phyloP scores from a whole-genome alignment of 2,888 invertebrate genomes.

The Melitaea athalia region DNA sequence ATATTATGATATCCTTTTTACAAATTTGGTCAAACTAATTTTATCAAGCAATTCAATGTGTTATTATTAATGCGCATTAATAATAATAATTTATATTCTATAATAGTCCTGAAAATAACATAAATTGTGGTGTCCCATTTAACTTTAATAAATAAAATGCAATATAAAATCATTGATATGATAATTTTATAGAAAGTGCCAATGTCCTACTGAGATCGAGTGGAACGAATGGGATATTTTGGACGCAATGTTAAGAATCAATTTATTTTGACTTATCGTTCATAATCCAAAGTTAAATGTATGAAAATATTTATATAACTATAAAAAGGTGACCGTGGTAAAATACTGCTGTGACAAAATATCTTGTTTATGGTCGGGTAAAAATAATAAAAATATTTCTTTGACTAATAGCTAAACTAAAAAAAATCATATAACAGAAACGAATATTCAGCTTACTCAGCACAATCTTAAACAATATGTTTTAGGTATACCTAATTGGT shows the following conservation, averaged over 20 bases:
- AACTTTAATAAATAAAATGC: constrained; percentile 37
- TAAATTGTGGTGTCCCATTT: constrained; percentile 45
- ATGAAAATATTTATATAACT: constrained; percentile 1
- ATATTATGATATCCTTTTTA: too few relatives aligned
- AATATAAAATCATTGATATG: constrained; percentile 56
- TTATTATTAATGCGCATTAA: too few relatives aligned
- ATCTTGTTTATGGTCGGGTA: background rate
- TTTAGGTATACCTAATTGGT: too few relatives aligned
- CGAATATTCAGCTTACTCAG: too few relatives aligned
- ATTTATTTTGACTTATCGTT: constrained; percentile 44
- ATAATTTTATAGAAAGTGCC: constrained; percentile 78
- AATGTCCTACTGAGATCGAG: constrained; percentile 72
- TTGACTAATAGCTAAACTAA: too few relatives aligned
- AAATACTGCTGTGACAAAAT: background rate
- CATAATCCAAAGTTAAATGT: background rate
- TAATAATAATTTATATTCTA: background rate
- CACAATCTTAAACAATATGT: too few relatives aligned
- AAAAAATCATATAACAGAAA: too few relatives aligned
- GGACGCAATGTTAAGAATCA: constrained; percentile 16
- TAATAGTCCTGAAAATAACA: constrained; percentile 9
- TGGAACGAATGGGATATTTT: constrained; percentile 71
- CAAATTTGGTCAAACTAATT: too few relatives aligned
- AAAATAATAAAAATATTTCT: too few relatives aligned
- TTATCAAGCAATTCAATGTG: background rate
- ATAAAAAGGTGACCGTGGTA: background rate